Base-by-base conservation (phyloP, 2,113 vertebrate species). In the Montifringilla adamsi region DNA sequence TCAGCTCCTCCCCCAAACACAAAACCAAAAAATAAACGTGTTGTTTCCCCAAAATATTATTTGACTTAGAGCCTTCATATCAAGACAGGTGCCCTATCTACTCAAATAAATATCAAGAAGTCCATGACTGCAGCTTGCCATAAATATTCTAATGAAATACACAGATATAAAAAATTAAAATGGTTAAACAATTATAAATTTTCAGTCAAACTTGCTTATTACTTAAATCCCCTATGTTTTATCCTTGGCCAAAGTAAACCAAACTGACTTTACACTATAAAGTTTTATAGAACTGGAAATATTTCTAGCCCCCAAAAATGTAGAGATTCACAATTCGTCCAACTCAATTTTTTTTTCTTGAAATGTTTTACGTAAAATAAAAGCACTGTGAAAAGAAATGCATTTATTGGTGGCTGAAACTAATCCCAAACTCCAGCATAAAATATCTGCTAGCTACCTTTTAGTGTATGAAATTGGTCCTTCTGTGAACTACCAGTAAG, bases 321-420 rank as follows among this genome's bases (percentile, higher is more conserved):
- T 37, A 83, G 4, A 41, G 28, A 73, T n/a, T 13, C 17, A 60
- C 26, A 75, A 39, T 37, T 62, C 26, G 39, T 89, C 21, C 39
- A 68, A 27, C 2, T 1, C 5, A 0, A 0, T 26, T 59, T 1
- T 46, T 43, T 23, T 15, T 47, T 13, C 53, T 35, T 39, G 2
- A 72, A 49, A 10, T 19, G 22, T 58, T 58, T 31, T 43, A 58
- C 4, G 12, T 18, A 47, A 58, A 63, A 44, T 66, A 62, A 26
- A 56, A 60, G 13, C 20, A 67, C 11, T 31, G 22, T 64, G 27
- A 64, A 59, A 70, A 78, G 2, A 70, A 55, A 50, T 15, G 0
- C 46, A 56, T 63, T 90, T 70, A 74, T 5, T 23, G 13, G 15
- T 31, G 12, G 19, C 16, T 64, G 68, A 67, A 84, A 89, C 31